phyloP scores from a whole-genome alignment of 2,888 invertebrate genomes.

The Melipona bicolor region DNA sequence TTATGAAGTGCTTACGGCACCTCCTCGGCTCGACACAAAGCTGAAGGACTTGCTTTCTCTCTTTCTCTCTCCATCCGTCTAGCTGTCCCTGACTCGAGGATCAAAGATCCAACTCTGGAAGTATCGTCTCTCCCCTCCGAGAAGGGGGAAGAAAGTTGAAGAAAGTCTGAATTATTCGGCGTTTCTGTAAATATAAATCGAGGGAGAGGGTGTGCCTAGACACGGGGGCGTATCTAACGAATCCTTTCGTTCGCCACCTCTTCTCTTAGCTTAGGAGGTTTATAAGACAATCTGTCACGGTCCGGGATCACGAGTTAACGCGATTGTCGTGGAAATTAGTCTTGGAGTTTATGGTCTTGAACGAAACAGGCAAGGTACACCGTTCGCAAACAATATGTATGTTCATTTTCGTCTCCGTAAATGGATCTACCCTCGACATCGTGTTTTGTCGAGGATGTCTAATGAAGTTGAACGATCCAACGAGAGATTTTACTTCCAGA shows the following conservation, averaged over 20 bases:
- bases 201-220: conserved; percentile 54
- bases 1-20: conserved; percentile 62
- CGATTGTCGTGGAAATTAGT: conserved; percentile 54
- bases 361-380: conserved; percentile 12
- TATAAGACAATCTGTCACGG: conserved; percentile 4
- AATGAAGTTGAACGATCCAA: too few species aligned
- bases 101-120: not conserved
- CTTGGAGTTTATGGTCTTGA: conserved; percentile 29
- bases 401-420: conserved; percentile 29
- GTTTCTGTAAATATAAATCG: not conserved
- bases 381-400: conserved; percentile 2
- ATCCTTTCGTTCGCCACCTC: conserved; percentile 30
- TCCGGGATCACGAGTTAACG: conserved; percentile 31
- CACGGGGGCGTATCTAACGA: conserved; percentile 66
- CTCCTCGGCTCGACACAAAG: conserved; percentile 54
- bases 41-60: conserved; percentile 22
- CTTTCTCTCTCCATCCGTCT: too few species aligned
- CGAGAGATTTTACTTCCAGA: too few species aligned
- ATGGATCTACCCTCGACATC: conserved; percentile 23
- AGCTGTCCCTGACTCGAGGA: not conserved
- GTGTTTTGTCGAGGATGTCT: too few species aligned
- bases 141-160: not conserved
- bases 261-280: not conserved
- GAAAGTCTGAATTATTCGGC: not conserved
- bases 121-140: not conserved